A percentile compares a stretch with the other conserved stretches of the same genome.
phyloP scores from a whole-genome alignment of 2,888 invertebrate species.

The Leptarthrus brevirostris region DNA sequence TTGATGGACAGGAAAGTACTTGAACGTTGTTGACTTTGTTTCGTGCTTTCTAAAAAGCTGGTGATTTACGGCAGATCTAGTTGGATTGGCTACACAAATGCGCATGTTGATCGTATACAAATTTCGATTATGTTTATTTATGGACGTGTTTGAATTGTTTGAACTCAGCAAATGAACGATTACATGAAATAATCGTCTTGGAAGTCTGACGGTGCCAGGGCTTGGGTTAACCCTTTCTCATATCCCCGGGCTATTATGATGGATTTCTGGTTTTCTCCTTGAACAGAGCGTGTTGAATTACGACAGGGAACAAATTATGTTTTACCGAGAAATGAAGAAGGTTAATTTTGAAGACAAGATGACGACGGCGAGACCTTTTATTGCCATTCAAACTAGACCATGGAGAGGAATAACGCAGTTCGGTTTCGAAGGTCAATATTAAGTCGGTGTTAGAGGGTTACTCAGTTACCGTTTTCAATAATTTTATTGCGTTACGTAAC shows the following conservation, averaged over 20 bases:
- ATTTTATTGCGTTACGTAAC: conserved; percentile 38
- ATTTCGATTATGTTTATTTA: conserved; percentile 31
- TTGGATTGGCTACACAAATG: background rate
- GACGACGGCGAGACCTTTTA: conserved; percentile 4
- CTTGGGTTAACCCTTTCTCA: background rate
- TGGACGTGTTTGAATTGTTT: conserved; percentile 9
- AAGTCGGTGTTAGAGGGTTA: conserved; percentile 18
- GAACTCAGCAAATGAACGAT: background rate
- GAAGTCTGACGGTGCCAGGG: background rate
- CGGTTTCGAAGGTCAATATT: conserved; percentile 42
- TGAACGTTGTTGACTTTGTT: conserved; percentile 45
- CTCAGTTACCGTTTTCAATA: background rate
- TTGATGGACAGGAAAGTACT: conserved; percentile 21
- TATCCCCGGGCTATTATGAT: background rate
- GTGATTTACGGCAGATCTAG: conserved; percentile 27
- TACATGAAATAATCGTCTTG: conserved; percentile 16
- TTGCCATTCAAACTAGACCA: conserved; percentile 28
- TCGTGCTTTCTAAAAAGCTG: conserved; percentile 42
- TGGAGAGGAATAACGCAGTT: conserved; percentile 18
- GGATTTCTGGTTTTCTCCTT: background rate
- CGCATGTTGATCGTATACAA: background rate
- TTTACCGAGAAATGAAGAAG: conserved; percentile 19
- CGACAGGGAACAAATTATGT: conserved; percentile 10
- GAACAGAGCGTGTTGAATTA: background rate
- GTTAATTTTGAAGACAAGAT: conserved; percentile 34